Base-by-base conservation (phyloP, 2,113 vertebrate species). In the Anser brachyrhynchus region DNA sequence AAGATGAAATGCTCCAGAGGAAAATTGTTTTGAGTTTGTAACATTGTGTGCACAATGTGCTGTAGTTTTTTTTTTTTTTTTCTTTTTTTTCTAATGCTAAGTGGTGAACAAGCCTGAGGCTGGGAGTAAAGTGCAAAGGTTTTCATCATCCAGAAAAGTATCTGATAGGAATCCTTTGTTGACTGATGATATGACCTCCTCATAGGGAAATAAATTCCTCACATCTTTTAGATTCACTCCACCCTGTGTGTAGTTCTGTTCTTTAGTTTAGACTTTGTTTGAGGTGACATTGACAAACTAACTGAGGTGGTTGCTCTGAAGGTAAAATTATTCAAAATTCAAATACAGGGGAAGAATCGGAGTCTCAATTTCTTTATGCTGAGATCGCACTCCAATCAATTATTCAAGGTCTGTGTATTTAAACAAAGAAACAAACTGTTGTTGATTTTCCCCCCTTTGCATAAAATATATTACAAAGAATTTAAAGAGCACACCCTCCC, bases 111-210 rank as follows among this genome's bases (percentile, higher is more conserved):
- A 90, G 66, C 83, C 92, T 76, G 59, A 77, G 85, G 94, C 79
- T 79, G 46, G 28, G 28, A 94, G 70, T 49, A 39, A 75, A 94
- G 92, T 89, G 71, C 70, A 92, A 96, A 92, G 71, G 52, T 64
- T 80, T 93, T 80, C 55, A 79, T 87, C 46, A 75, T 94, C 31
- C 70, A 62, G 29, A 65, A 35, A 39, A 69, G 31, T 52, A 29
- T 52, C 18, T 61, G 65, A 26, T 37, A 80, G 57, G 31, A 94
- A 90, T 95, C 78, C 92, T 61, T 51, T 35, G 77, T 5, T 87
- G 87, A 59, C 67, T 61, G 54, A 35, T 64, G 31, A 65, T 65
- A 43, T 16, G 55, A 87, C 66, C 85, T 76, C 28, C 54, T 95
- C 43, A 37, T 67, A 61, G 59, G 26, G 52, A 90, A 93, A 75